Percentiles rank a stretch among this genome's conserved stretches.
Conservation (phyloP, 2,797 vertebrate genomes). For the Threskiornis aethiopicus region DNA sequence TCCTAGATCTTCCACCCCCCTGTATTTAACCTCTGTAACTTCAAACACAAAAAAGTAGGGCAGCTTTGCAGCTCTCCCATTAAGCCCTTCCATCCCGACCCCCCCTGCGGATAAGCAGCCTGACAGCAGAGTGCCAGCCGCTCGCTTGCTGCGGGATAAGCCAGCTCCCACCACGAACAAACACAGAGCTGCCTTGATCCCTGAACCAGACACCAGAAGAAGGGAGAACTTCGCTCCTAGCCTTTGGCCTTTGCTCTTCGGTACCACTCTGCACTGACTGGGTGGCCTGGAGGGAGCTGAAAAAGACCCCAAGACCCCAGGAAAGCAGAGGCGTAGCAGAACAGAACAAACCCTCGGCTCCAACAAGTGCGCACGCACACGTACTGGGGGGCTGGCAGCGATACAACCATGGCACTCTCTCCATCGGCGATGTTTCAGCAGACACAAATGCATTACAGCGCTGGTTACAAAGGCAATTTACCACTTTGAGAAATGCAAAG, state of each 20-base stretch:
- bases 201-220: background rate
- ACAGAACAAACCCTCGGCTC: rapidly evolving
- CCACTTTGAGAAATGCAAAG: background rate
- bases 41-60: background rate
- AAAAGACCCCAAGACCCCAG: background rate
- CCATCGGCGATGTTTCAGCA: background rate
- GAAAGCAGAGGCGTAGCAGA: background rate
- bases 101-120: background rate
- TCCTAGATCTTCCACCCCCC: background rate
- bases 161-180: background rate
- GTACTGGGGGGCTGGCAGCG: rapidly evolving
- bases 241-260: rapidly evolving
- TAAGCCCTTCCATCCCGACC: background rate
- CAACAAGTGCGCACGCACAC: rapidly evolving
- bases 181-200: background rate
- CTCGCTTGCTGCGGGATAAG: background rate
- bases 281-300: background rate
- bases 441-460: background rate
- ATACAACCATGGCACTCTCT: rapidly evolving
- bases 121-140: no score
- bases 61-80: background rate
- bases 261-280: background rate
- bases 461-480: rapidly evolving
- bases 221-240: rapidly evolving
- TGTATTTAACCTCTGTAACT: background rate